Conservation (phyloP, 1,140 invertebrate species). For the Hylyphantes graminicola region DNA sequence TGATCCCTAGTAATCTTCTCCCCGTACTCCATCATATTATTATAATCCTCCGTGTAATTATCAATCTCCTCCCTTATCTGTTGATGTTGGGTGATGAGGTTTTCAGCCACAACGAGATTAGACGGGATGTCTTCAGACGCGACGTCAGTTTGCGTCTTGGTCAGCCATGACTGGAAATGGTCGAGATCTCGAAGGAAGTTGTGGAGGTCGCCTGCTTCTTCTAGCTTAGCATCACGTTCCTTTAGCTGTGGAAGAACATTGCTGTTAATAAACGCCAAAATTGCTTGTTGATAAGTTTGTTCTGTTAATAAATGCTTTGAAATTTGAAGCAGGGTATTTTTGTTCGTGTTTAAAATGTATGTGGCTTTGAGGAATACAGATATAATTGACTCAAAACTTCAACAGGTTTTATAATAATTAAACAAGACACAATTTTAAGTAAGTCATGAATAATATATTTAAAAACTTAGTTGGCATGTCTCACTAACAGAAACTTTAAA, state of each 20-base stretch:
- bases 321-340: no score
- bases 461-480: no score
- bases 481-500: no score
- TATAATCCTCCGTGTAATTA: slow-evolving; percentile 97
- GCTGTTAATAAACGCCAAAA: background rate
- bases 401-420: no score
- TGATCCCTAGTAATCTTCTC: slow-evolving; percentile 88
- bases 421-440: no score
- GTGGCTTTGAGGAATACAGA: no score
- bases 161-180: slow-evolving; percentile 99
- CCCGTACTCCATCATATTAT: slow-evolving; percentile 99
- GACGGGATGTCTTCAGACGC: slow-evolving; percentile 98
- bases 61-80: slow-evolving; percentile 99
- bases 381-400: no score
- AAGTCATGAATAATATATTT: no score
- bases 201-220: slow-evolving; percentile 98
- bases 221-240: slow-evolving; percentile 96
- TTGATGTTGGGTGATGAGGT: slow-evolving; percentile 93
- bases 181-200: slow-evolving; percentile 98
- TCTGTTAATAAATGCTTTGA: background rate
- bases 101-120: slow-evolving; percentile 95
- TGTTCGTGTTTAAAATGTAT: no score
- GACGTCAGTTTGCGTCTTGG: slow-evolving; percentile 96
- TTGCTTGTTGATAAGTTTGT: background rate
- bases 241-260: slow-evolving; percentile 76